These are phyloP conservation scores for Amphipyra tragopoginis DNA, from an alignment of 2,888 invertebrate species.

Conservation along the genomic window DNA sequence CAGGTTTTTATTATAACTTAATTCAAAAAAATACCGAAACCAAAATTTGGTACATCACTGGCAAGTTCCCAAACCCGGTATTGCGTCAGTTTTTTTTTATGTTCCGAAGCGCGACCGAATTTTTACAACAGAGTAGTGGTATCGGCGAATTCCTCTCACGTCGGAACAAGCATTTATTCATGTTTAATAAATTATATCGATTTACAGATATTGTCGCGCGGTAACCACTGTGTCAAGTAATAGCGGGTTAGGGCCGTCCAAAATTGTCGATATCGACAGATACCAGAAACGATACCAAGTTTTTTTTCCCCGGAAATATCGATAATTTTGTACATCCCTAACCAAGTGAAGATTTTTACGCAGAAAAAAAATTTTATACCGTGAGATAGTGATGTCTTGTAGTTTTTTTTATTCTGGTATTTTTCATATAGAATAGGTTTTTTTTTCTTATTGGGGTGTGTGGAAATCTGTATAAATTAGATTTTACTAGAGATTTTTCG, in stretches of 20 bases:
- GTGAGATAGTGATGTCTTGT: slow-evolving; percentile 69
- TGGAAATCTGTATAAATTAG: slow-evolving; percentile 88
- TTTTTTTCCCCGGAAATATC: slow-evolving; percentile 37
- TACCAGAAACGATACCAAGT: slow-evolving; percentile 45
- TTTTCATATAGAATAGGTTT: slow-evolving; percentile 73
- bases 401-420: slow-evolving; percentile 73
- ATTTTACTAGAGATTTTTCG: slow-evolving; percentile 82
- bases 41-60: slow-evolving; percentile 1
- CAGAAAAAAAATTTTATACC: slow-evolving; percentile 74
- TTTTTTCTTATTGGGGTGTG: slow-evolving; percentile 83
- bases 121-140: slow-evolving; percentile 41
- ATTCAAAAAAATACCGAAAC: background rate
- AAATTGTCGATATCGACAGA: slow-evolving; percentile 40
- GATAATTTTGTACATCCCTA: slow-evolving; percentile 61
- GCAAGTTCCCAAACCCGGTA: slow-evolving; percentile 30
- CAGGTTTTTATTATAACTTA: no score
- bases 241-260: slow-evolving; percentile 31
- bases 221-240: slow-evolving; percentile 59
- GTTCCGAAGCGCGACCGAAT: slow-evolving; percentile 69
- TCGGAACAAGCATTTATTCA: slow-evolving; percentile 82
- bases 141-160: slow-evolving; percentile 64
- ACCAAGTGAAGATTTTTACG: slow-evolving; percentile 64
- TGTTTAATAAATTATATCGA: slow-evolving; percentile 64
- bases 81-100: slow-evolving; percentile 47
- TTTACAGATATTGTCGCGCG: slow-evolving; percentile 60